These are phyloP conservation scores for Caenorhabditis remanei DNA, from an alignment of 1,140 invertebrate genomes.

Conservation along the genomic window DNA sequence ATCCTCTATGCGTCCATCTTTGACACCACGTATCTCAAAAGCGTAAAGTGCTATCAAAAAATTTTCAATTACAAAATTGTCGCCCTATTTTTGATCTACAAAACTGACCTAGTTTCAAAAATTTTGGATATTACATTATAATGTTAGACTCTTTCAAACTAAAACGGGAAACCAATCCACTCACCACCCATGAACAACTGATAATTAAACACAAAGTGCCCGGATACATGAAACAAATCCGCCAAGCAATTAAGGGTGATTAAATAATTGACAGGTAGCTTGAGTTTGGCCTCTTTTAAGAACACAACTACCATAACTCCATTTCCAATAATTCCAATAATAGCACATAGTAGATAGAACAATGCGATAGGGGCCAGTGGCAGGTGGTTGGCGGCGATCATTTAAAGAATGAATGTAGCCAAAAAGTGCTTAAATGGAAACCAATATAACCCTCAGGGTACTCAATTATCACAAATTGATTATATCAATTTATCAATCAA, in stretches of 20 bases:
- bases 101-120: no score
- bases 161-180: neutral
- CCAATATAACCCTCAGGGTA: constrained; percentile 23
- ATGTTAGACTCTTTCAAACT: no score
- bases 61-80: neutral
- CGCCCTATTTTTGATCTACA: no score
- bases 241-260: constrained; percentile 10
- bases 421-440: neutral
- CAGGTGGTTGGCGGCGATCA: neutral
- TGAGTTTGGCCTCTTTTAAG: constrained; percentile 18
- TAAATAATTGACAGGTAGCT: constrained; percentile 1
- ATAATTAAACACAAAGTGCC: constrained; percentile 41
- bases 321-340: constrained; percentile 9
- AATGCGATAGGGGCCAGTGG: constrained; percentile 2
- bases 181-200: neutral
- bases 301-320: constrained; percentile 7
- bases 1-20: no score
- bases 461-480: neutral
- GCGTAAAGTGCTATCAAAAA: no score
- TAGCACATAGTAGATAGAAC: constrained; percentile 14
- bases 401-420: neutral
- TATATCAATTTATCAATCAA: neutral
- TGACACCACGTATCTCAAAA: no score
- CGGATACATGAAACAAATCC: constrained; percentile 24
- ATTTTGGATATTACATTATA: no score